Conservation (phyloP, 2,888 invertebrate genomes). For the Pinctada fucata region DNA sequence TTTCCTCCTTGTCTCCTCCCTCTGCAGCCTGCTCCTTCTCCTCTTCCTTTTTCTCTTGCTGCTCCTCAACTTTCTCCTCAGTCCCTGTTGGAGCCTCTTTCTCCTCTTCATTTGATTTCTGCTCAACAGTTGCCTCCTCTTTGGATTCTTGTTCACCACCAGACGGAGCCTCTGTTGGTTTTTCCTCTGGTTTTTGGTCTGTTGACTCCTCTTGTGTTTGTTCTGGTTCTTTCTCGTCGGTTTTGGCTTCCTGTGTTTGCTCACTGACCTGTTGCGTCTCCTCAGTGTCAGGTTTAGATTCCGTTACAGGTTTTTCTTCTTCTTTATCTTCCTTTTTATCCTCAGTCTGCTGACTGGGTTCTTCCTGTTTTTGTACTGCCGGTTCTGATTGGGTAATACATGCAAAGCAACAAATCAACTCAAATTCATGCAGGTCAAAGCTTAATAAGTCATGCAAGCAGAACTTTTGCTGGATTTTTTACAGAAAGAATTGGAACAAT, state of each 20-base stretch:
- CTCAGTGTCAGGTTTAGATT: constrained; percentile 31
- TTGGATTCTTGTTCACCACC: constrained; percentile 9
- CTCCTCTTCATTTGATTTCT: constrained; percentile 9
- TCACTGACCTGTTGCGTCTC: constrained; percentile 18
- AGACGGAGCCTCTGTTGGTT: constrained; percentile 21
- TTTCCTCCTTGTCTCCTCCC: background rate
- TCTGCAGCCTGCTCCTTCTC: background rate
- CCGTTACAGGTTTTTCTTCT: constrained; percentile 39
- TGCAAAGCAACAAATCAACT: too few species aligned
- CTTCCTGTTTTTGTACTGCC: too few species aligned
- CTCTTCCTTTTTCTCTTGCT: background rate
- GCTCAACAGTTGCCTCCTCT: constrained; percentile 23
- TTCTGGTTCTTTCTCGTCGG: constrained; percentile 23
- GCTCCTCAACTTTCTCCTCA: constrained; percentile 14
- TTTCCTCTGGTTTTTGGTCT: constrained; percentile 37
- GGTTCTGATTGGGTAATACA: too few species aligned
- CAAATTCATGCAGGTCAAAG: too few species aligned
- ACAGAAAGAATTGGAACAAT: too few species aligned
- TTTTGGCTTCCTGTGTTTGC: constrained; percentile 21
- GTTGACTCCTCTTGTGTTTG: constrained; percentile 28
- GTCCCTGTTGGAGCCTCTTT: constrained; percentile 16
- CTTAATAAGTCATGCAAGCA: too few species aligned
- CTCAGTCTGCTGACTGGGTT: constrained; percentile 18
- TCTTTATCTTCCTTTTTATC: constrained; percentile 31
- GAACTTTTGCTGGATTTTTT: too few species aligned